These are phyloP conservation scores for Temnothorax longispinosus DNA, from an alignment of 1,140 invertebrate species.

Conservation along the genomic window DNA sequence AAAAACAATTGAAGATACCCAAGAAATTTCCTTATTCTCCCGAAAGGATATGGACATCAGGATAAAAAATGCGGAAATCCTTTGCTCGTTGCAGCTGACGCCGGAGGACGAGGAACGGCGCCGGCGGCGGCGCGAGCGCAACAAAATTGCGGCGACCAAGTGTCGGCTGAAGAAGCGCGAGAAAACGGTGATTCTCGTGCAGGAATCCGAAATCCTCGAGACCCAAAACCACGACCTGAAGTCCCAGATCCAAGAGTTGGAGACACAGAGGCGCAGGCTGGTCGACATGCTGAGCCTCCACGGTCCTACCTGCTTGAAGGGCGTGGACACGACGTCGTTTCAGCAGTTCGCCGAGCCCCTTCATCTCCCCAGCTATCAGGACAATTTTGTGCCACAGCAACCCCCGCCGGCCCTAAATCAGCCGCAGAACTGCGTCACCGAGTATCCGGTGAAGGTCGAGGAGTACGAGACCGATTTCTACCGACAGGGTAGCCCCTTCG, in stretches of 20 bases:
- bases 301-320: constrained; percentile 89
- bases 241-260: constrained; percentile 92
- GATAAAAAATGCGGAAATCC: constrained; percentile 18
- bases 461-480: constrained; percentile 82
- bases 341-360: constrained; percentile 80
- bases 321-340: constrained; percentile 79
- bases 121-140: constrained; percentile 93
- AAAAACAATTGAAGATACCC: not conserved
- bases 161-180: constrained; percentile 97
- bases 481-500: constrained; percentile 81
- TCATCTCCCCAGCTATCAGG: constrained; percentile 82
- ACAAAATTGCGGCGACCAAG: constrained; percentile 98
- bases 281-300: constrained; percentile 92
- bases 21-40: not conserved
- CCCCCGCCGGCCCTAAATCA: constrained; percentile 79
- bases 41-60: not conserved
- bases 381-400: constrained; percentile 78
- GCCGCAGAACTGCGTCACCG: constrained; percentile 80
- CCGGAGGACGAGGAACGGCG: constrained; percentile 96
- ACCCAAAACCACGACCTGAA: constrained; percentile 95
- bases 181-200: constrained; percentile 93
- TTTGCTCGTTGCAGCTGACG: constrained; percentile 89
- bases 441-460: constrained; percentile 84
- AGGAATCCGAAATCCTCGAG: constrained; percentile 94
- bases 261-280: constrained; percentile 90